phyloP scores from a whole-genome alignment of 1,140 invertebrate genomes.

The Cotesia typhae region DNA sequence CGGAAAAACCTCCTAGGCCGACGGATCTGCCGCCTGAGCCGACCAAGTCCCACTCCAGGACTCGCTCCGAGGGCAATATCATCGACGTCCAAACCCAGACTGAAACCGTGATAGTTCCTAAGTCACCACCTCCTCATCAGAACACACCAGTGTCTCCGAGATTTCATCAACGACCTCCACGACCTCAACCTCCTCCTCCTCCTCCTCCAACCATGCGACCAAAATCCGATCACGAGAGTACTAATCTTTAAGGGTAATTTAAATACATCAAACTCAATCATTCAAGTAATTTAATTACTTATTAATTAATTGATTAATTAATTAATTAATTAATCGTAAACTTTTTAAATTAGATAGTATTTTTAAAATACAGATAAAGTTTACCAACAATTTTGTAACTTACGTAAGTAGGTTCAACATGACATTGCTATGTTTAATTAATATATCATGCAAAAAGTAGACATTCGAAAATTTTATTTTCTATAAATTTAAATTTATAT shows the following conservation, averaged over 20 bases:
- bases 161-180: conserved; percentile 58
- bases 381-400: background rate
- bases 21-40: conserved; percentile 49
- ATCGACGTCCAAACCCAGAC: conserved; percentile 62
- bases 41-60: conserved; percentile 59
- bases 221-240: conserved; percentile 63
- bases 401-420: background rate
- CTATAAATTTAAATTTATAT: no score
- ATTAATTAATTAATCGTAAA: background rate
- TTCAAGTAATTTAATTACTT: background rate
- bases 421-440: background rate
- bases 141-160: conserved; percentile 57
- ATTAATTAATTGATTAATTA: background rate
- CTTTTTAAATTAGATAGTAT: background rate
- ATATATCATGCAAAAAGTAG: no score
- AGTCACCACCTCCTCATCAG: conserved; percentile 53
- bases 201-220: conserved; percentile 56
- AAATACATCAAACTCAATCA: background rate
- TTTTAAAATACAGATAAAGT: background rate
- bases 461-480: no score
- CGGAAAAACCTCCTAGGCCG: conserved; percentile 63
- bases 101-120: conserved; percentile 51
- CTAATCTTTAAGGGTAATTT: conserved; percentile 55
- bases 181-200: conserved; percentile 63
- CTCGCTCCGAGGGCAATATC: conserved; percentile 66